Evolutionary conservation across 1,140 invertebrate genomes (phyloP).

Genomic region (Theocolax elegans): DNA sequence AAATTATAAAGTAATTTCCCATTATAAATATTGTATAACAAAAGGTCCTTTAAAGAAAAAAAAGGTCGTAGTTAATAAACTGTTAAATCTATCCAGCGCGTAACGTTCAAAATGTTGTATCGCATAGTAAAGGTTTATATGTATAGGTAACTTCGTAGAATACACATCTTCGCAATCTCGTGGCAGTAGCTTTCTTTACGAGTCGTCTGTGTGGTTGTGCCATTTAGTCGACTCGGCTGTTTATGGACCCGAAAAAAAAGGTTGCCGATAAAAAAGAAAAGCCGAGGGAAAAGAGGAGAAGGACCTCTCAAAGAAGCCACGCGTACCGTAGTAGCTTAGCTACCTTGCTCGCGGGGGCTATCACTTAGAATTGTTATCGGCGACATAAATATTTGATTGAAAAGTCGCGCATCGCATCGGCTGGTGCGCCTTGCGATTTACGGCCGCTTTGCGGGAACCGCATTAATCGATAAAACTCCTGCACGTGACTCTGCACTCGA

Average conservation of each 20-base stretch:
- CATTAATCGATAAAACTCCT: constrained; percentile 7
- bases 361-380: constrained; percentile 35
- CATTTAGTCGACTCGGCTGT: constrained; percentile 24
- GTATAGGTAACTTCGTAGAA: constrained; percentile 3
- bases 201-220: constrained; percentile 22
- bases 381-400: constrained; percentile 39
- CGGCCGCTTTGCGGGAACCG: not conserved
- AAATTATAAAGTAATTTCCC: too few relatives aligned
- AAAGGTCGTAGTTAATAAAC: too few relatives aligned
- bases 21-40: too few relatives aligned
- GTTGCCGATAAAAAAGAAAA: constrained; percentile 21
- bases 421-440: constrained; percentile 14
- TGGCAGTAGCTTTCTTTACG: constrained; percentile 28
- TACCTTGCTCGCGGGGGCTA: not conserved
- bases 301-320: constrained; percentile 10
- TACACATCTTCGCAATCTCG: constrained; percentile 19
- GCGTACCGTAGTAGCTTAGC: not conserved
- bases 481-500: not conserved
- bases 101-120: too few relatives aligned
- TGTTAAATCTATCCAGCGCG: too few relatives aligned
- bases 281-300: not conserved
- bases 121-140: too few relatives aligned
- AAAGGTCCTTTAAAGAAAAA: too few relatives aligned
- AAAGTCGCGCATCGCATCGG: constrained; percentile 15
- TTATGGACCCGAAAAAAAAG: constrained; percentile 30